Percentiles rank a stretch among this genome's conserved stretches.
phyloP scores from a whole-genome alignment of 2,113 vertebrate species.

The Rhagologus leucostigma region DNA sequence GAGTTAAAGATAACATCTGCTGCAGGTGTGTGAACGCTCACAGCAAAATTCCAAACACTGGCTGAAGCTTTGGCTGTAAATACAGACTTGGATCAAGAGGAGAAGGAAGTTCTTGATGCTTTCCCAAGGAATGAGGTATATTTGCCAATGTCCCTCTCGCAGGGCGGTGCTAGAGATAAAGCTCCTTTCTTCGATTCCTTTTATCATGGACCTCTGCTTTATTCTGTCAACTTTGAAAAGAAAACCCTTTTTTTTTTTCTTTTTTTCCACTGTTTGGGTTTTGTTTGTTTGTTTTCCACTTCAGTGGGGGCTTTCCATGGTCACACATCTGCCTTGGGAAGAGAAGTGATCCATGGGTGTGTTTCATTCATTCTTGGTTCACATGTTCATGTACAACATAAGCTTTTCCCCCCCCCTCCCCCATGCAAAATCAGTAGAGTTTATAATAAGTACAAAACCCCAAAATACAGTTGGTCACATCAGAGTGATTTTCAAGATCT shows the following conservation, averaged over 20 bases:
- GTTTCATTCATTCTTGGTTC: background rate
- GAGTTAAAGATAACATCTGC: background rate
- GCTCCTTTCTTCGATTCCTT: background rate
- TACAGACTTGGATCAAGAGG: background rate
- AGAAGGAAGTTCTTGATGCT: background rate
- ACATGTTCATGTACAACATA: background rate
- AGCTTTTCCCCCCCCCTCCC: rapidly evolving
- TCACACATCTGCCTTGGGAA: background rate
- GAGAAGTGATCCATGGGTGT: background rate
- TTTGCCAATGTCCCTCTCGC: rapidly evolving
- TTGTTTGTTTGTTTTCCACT: background rate
- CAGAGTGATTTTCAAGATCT: background rate
- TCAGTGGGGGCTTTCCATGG: rapidly evolving
- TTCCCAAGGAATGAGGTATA: rapidly evolving
- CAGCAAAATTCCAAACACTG: rapidly evolving
- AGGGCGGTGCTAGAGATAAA: background rate
- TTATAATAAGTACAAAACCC: background rate
- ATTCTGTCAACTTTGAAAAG: background rate
- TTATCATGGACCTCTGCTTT: background rate
- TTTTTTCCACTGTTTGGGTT: rapidly evolving
- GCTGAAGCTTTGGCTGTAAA: background rate
- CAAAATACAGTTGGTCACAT: background rate
- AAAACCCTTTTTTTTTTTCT: rapidly evolving
- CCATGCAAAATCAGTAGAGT: background rate
- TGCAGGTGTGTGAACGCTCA: background rate